phyloP scores from a whole-genome alignment of 2,113 vertebrate genomes.

The Scalopus aquaticus region DNA sequence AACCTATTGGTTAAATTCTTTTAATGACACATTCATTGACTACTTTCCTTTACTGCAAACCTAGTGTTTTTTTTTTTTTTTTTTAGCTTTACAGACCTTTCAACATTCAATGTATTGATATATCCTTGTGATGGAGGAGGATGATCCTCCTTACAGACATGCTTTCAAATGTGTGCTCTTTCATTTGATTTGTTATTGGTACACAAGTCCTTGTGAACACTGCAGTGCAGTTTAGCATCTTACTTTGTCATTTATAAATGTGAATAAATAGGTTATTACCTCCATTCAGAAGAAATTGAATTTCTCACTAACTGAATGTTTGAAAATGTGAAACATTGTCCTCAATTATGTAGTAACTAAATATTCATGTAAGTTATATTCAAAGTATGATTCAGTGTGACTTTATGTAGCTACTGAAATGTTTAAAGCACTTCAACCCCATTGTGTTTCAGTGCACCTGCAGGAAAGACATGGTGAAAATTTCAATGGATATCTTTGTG shows the following conservation, averaged over 20 bases:
- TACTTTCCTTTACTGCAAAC: conserved; percentile 6
- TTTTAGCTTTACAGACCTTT: not conserved
- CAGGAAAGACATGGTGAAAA: conserved; percentile 97
- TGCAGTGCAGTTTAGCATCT: not conserved
- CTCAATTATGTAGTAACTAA: not conserved
- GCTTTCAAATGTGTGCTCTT: not conserved
- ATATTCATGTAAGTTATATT: not conserved
- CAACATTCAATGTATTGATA: not conserved
- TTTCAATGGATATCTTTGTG: conserved; percentile 98
- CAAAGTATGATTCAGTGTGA: not conserved
- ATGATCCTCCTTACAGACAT: not conserved
- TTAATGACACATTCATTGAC: not conserved
- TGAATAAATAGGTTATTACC: not conserved
- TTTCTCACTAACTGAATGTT: not conserved
- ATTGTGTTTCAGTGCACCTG: conserved; percentile 92
- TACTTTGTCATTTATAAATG: conserved; percentile 16
- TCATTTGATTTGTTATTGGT: not conserved
- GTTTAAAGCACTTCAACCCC: not conserved
- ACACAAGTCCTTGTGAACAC: not conserved
- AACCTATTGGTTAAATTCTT: not conserved
- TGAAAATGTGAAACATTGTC: not conserved
- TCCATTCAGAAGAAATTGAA: not conserved
- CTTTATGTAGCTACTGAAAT: not conserved
- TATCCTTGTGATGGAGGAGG: not conserved
- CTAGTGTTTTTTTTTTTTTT: not conserved